Conservation (phyloP, 2,113 vertebrate species). For the Strigops habroptila region DNA sequence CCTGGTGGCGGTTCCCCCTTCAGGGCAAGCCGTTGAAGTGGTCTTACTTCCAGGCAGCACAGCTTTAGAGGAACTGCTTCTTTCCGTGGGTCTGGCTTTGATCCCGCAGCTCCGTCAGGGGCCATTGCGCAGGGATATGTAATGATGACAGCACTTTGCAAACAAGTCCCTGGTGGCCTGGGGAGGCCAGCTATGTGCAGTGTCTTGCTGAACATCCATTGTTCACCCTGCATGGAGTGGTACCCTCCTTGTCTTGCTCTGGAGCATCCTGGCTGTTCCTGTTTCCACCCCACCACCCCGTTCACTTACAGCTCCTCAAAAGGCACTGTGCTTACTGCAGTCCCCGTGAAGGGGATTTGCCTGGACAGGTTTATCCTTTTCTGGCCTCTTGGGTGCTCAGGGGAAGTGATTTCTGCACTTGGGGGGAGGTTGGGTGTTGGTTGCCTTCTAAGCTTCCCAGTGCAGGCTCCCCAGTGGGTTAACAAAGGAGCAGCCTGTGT, state of each 20-base stretch:
- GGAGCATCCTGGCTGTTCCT: neutral
- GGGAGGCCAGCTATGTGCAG: neutral
- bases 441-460: neutral
- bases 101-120: neutral
- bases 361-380: neutral
- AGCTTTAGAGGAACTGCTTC: neutral
- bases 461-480: neutral
- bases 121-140: neutral
- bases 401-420: neutral
- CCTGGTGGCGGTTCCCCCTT: neutral
- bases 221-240: neutral
- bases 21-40: neutral
- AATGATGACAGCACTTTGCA: neutral
- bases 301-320: neutral
- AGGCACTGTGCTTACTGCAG: neutral
- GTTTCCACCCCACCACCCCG: neutral
- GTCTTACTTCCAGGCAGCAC: neutral
- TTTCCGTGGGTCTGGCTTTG: neutral
- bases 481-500: constrained; percentile 35
- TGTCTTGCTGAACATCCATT: neutral
- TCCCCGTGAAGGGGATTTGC: neutral
- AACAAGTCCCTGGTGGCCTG: neutral
- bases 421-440: neutral
- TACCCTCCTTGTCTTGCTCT: neutral
- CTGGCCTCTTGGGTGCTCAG: neutral